Percentiles rank a stretch among this genome's conserved stretches.
Conservation (phyloP, 1,140 invertebrate genomes). For the Platorchestia sp. region DNA sequence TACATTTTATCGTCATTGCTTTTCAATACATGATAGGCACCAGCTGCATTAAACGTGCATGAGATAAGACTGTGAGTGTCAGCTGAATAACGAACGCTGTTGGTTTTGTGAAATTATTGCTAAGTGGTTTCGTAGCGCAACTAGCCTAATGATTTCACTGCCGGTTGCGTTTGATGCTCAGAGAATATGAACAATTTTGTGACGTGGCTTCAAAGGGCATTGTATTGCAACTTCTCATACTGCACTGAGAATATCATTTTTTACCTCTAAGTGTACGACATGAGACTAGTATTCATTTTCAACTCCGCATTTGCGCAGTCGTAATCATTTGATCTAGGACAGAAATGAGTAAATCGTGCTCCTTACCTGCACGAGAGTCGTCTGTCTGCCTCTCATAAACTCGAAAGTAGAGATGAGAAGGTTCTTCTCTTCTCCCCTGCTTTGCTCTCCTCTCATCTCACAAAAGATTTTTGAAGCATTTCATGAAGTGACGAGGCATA, state of each 20-base stretch:
- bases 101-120: neutral
- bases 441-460: conserved; percentile 7
- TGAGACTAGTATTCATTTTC: neutral
- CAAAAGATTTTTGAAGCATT: conserved; percentile 43
- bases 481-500: conserved; percentile 52
- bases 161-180: neutral
- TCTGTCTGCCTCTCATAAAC: neutral
- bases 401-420: neutral
- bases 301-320: neutral
- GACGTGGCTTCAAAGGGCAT: neutral
- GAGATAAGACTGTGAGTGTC: neutral
- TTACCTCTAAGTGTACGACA: neutral
- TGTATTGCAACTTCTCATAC: neutral
- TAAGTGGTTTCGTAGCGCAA: neutral
- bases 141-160: neutral
- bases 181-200: neutral
- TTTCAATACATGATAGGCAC: neutral
- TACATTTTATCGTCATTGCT: neutral
- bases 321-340: neutral
- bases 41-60: neutral
- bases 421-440: conserved; percentile 1
- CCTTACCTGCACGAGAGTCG: neutral
- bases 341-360: neutral
- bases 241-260: neutral
- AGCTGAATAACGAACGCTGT: neutral